A percentile compares a stretch with the other conserved stretches of the same genome.
These are phyloP conservation scores for Uria lomvia DNA, from an alignment of 2,113 vertebrate species.

Conservation along the genomic window DNA sequence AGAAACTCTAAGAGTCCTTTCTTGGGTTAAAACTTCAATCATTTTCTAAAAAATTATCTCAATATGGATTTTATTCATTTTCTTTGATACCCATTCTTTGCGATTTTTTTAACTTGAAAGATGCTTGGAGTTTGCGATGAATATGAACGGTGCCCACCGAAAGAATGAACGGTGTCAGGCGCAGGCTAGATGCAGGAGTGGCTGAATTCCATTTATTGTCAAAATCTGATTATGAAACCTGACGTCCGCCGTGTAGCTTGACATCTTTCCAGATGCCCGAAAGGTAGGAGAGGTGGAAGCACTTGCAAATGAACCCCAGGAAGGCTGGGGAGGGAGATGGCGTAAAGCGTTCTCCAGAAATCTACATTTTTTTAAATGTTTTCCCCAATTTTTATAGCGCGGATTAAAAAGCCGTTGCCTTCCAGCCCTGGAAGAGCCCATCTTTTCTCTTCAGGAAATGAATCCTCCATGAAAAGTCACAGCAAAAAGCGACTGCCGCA, in stretches of 20 bases:
- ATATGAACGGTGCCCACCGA: slow-evolving; percentile 67
- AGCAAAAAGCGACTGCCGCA: neutral
- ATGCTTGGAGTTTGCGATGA: slow-evolving; percentile 73
- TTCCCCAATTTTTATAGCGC: neutral
- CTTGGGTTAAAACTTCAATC: slow-evolving; percentile 90
- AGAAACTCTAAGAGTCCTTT: slow-evolving; percentile 86
- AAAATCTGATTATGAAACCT: slow-evolving; percentile 76
- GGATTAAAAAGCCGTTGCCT: neutral
- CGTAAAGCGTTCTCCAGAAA: neutral
- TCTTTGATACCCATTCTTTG: slow-evolving; percentile 85
- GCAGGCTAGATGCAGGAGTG: slow-evolving; percentile 52
- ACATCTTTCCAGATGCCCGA: slow-evolving; percentile 29
- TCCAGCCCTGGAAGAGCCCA: neutral
- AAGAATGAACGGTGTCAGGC: slow-evolving; percentile 65
- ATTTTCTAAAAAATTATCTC: slow-evolving; percentile 89
- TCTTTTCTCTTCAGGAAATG: neutral
- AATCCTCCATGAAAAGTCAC: neutral
- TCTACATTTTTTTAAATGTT: neutral
- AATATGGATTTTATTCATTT: slow-evolving; percentile 88
- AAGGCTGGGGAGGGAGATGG: neutral
- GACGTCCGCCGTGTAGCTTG: slow-evolving; percentile 23
- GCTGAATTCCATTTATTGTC: slow-evolving; percentile 71
- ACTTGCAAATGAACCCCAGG: slow-evolving; percentile 16
- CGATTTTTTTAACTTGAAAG: slow-evolving; percentile 77
- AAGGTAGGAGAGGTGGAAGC: slow-evolving; percentile 25